phyloP scores from a whole-genome alignment of 2,113 vertebrate species.

The Periophthalmodon schlosseri region DNA sequence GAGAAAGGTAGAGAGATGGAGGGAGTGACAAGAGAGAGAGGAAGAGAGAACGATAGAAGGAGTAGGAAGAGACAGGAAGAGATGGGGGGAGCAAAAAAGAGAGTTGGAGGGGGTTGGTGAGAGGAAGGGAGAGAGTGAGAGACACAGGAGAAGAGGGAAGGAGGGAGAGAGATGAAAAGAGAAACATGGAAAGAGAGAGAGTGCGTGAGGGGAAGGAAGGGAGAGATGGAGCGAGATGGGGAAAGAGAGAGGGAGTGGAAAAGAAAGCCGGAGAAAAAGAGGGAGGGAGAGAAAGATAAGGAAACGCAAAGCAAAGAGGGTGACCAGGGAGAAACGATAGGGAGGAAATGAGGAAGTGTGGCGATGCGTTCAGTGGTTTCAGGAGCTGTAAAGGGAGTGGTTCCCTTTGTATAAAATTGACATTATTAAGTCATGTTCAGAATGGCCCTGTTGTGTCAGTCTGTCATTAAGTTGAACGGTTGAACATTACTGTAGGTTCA shows the following conservation, averaged over 20 bases:
- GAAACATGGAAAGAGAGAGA: background rate
- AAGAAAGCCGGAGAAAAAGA: background rate
- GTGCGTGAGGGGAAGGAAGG: background rate
- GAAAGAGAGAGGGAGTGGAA: background rate
- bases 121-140: background rate
- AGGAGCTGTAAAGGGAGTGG: background rate
- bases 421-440: background rate
- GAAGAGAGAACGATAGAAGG: background rate
- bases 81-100: background rate
- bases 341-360: background rate
- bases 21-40: no score
- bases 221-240: background rate
- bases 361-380: background rate
- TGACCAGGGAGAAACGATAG: background rate
- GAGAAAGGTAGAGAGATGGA: background rate
- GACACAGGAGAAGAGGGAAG: slow-evolving; percentile 3
- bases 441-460: background rate
- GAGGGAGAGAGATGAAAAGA: background rate
- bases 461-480: background rate
- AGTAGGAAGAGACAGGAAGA: no score
- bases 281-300: background rate
- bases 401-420: background rate
- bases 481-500: background rate
- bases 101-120: background rate
- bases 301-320: background rate